These are phyloP conservation scores for Cheilosia scutellata DNA, from an alignment of 2,888 invertebrate species.

Conservation along the genomic window DNA sequence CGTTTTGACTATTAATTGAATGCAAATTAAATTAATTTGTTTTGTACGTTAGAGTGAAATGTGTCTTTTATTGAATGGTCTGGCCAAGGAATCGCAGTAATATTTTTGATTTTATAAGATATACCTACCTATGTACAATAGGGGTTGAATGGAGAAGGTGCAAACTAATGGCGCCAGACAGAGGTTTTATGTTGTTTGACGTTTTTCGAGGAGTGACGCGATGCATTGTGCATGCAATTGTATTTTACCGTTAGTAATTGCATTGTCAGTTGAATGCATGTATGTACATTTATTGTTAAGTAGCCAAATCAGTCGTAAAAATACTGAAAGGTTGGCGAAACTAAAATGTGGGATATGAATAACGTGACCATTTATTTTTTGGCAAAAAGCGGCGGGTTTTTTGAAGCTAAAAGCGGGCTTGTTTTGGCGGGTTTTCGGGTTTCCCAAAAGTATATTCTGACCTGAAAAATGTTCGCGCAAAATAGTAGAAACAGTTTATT, in stretches of 20 bases:
- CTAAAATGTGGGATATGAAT: no score
- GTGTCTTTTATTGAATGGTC: slow-evolving; percentile 25
- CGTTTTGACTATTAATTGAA: slow-evolving; percentile 48
- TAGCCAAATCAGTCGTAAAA: neutral
- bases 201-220: neutral
- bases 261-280: neutral
- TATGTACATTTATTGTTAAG: neutral
- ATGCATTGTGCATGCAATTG: neutral
- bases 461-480: no score
- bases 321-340: neutral
- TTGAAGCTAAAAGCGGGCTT: no score
- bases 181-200: neutral
- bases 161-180: slow-evolving; percentile 4
- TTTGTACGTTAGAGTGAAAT: slow-evolving; percentile 12
- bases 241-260: neutral
- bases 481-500: no score
- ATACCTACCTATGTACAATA: neutral
- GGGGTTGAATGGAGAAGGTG: neutral
- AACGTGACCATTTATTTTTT: no score
- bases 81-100: slow-evolving; percentile 26
- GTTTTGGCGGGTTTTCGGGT: no score
- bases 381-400: no score
- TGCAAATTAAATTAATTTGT: slow-evolving; percentile 52
- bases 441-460: no score
- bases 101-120: neutral